phyloP scores from a whole-genome alignment of 1,140 invertebrate genomes.

The Solen grandis region DNA sequence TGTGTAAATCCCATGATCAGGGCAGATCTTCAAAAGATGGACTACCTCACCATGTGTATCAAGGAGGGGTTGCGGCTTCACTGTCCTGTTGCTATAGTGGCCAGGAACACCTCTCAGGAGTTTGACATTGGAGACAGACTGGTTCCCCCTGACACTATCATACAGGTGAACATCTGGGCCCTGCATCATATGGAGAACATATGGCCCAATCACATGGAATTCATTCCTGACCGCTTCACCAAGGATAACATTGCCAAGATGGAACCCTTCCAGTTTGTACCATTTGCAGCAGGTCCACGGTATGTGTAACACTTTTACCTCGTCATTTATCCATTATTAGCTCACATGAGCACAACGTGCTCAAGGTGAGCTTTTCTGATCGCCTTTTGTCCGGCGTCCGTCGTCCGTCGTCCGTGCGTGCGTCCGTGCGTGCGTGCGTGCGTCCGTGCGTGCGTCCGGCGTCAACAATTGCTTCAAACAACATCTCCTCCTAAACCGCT shows the following conservation, averaged over 20 bases:
- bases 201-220: conserved; percentile 47
- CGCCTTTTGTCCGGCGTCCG: too few species aligned
- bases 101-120: conserved; percentile 81
- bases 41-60: conserved; percentile 79
- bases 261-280: conserved; percentile 61
- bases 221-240: conserved; percentile 47
- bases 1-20: too few species aligned
- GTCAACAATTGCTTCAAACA: too few species aligned
- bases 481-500: too few species aligned
- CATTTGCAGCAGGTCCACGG: conserved; percentile 68
- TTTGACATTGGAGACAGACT: conserved; percentile 56
- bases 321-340: too few species aligned
- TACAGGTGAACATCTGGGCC: conserved; percentile 36
- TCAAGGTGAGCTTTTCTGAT: too few species aligned
- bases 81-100: conserved; percentile 85
- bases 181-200: conserved; percentile 53
- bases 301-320: too few species aligned
- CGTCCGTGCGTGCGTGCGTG: too few species aligned
- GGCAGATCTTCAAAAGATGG: conserved; percentile 71
- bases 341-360: too few species aligned
- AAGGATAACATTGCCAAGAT: background rate
- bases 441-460: too few species aligned
- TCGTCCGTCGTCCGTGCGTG: too few species aligned
- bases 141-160: conserved; percentile 52
- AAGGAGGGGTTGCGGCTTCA: conserved; percentile 80